A percentile compares a stretch with the other conserved stretches of the same genome.
These are phyloP conservation scores for Melanophora roralis DNA, from an alignment of 2,888 invertebrate species.

Conservation along the genomic window DNA sequence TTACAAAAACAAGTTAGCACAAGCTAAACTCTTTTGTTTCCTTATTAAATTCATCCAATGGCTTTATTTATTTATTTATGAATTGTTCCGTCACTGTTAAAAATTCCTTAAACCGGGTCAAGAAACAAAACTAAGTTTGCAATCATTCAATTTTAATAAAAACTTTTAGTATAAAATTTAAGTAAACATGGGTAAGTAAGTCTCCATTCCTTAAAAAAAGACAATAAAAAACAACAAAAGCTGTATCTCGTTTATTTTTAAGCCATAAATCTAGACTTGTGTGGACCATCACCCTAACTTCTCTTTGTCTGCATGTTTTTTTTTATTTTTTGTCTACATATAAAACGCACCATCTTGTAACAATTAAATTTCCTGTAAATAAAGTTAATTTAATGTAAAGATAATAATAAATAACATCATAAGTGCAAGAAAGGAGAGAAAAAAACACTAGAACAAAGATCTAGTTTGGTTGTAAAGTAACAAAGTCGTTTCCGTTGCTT, in stretches of 20 bases:
- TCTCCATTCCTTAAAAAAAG: too few species aligned
- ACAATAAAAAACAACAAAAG: too few species aligned
- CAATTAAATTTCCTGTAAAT: conserved; percentile 58
- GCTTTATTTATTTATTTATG: conserved; percentile 22
- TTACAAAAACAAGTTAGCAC: conserved; percentile 40
- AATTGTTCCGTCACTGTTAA: conserved; percentile 15
- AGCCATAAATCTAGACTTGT: too few species aligned
- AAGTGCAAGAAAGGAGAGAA: background rate
- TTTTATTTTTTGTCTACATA: conserved; percentile 23
- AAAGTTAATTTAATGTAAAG: conserved; percentile 14
- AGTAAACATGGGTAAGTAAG: conserved; percentile 39
- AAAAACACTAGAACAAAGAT: background rate
- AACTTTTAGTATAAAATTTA: background rate
- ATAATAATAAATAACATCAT: background rate
- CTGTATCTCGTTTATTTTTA: too few species aligned
- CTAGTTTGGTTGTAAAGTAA: background rate
- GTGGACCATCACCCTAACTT: background rate
- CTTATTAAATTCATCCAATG: conserved; percentile 7
- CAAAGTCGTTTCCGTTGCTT: conserved; percentile 29
- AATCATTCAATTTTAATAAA: background rate
- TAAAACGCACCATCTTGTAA: conserved; percentile 56
- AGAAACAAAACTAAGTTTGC: background rate
- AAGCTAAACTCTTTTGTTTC: conserved; percentile 29
- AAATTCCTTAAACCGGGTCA: conserved; percentile 10
- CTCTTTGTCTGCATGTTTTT: conserved; percentile 1